These are phyloP conservation scores for Enteromius radiatus DNA, from an alignment of 2,797 vertebrate species.

Conservation along the genomic window DNA sequence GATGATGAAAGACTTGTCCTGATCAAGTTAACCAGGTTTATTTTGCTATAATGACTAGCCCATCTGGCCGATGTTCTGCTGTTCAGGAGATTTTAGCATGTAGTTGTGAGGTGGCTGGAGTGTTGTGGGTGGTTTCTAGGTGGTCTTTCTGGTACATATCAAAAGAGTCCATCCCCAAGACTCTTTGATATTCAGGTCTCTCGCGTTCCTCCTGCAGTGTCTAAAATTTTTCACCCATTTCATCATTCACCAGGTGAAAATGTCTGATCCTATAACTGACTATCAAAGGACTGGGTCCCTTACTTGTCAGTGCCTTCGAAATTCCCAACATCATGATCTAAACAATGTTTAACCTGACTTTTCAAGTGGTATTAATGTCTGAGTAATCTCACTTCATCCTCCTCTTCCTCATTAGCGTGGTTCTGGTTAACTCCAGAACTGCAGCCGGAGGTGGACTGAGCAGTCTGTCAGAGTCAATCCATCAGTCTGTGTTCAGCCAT, in stretches of 20 bases:
- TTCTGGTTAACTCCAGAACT: background rate
- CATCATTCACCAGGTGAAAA: background rate
- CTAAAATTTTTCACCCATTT: background rate
- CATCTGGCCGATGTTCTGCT: background rate
- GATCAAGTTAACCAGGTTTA: background rate
- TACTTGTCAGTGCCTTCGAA: background rate
- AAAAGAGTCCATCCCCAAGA: background rate
- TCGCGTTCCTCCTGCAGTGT: background rate
- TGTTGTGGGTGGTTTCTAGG: background rate
- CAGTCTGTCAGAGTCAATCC: slow-evolving; percentile 38
- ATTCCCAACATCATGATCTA: background rate
- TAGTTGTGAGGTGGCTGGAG: background rate
- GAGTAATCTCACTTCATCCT: background rate
- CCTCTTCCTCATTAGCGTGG: background rate
- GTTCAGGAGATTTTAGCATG: background rate
- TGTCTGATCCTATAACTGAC: background rate
- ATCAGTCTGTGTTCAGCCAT: slow-evolving; percentile 6
- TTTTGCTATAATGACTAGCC: background rate
- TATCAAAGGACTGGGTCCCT: background rate
- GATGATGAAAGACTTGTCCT: background rate
- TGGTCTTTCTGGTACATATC: background rate
- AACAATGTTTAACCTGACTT: background rate
- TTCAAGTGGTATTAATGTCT: background rate
- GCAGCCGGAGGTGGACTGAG: slow-evolving; percentile 10
- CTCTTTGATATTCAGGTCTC: slow-evolving; percentile 21